phyloP scores from a whole-genome alignment of 1,140 invertebrate genomes.

The Neodiprion fabricii region DNA sequence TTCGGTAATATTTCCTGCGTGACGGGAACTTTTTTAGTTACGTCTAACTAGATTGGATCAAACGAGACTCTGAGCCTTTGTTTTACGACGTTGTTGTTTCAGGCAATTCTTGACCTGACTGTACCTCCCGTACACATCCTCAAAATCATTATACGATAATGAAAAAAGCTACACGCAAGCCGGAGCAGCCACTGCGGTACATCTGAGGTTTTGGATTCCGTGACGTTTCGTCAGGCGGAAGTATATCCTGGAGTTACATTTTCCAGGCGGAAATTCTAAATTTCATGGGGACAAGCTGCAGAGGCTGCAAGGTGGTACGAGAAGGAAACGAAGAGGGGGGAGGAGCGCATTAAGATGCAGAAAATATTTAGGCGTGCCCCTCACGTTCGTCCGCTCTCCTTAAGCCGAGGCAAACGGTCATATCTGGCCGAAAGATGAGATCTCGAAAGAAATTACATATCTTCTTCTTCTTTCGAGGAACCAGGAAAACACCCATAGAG shows the following conservation, averaged over 20 bases:
- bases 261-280: slow-evolving; percentile 9
- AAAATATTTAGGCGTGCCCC: slow-evolving; percentile 3
- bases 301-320: not conserved
- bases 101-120: too few species aligned
- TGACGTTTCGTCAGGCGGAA: slow-evolving; percentile 9
- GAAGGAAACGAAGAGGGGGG: not conserved
- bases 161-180: too few species aligned
- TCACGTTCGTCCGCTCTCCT: slow-evolving; percentile 7
- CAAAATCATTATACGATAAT: too few species aligned
- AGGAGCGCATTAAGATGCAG: slow-evolving; percentile 11
- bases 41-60: too few species aligned
- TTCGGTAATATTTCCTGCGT: too few species aligned
- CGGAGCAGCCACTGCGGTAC: too few species aligned
- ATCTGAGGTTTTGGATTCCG: slow-evolving; percentile 35
- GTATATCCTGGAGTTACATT: slow-evolving; percentile 2
- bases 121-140: too few species aligned
- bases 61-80: too few species aligned
- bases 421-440: slow-evolving; percentile 4
- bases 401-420: slow-evolving; percentile 9
- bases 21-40: too few species aligned
- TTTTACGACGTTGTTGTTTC: too few species aligned
- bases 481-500: not conserved
- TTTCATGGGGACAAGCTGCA: not conserved
- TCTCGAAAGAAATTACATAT: slow-evolving; percentile 3
- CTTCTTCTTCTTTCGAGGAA: slow-evolving; percentile 14